A percentile compares a stretch with the other conserved stretches of the same genome.
Evolutionary conservation across 2,888 invertebrate genomes (phyloP).

Genomic region (Nomada flava): DNA sequence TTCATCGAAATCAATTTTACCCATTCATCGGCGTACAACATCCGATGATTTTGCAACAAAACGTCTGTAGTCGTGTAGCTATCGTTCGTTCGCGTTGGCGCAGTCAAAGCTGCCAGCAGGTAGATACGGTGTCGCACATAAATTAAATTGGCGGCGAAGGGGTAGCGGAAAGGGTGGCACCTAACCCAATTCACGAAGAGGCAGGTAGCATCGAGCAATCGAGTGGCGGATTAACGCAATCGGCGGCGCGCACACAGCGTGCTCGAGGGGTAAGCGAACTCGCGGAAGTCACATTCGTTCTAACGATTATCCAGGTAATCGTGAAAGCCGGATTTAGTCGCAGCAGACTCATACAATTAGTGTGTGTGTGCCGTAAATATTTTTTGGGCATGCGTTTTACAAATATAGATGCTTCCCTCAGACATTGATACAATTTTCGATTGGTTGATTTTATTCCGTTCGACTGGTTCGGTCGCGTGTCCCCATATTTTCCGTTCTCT

Average conservation of each 20-base stretch:
- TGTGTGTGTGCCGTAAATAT: conserved; percentile 80
- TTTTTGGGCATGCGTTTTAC: conserved; percentile 83
- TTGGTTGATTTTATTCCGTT: conserved; percentile 14
- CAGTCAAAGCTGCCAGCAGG: neutral
- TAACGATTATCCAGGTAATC: conserved; percentile 48
- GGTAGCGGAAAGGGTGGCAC: neutral
- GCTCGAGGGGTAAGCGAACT: conserved; percentile 7
- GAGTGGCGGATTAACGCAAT: conserved; percentile 44
- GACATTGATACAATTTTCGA: conserved; percentile 62
- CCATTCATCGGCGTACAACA: neutral
- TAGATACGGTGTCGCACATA: neutral
- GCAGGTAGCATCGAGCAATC: conserved; percentile 30
- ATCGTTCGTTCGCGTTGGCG: neutral
- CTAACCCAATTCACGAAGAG: conserved; percentile 5
- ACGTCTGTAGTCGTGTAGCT: neutral
- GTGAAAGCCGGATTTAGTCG: conserved; percentile 34
- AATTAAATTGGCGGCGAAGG: conserved; percentile 3
- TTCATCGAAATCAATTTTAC: conserved; percentile 1
- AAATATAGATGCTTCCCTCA: conserved; percentile 81
- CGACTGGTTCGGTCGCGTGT: conserved; percentile 9
- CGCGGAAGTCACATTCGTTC: conserved; percentile 45
- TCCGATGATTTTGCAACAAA: conserved; percentile 20
- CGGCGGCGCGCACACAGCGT: conserved; percentile 27
- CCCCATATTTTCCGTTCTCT: conserved; percentile 59
- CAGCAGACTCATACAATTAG: conserved; percentile 61